Percentiles rank a stretch among this genome's conserved stretches.
Conservation (phyloP, 2,113 vertebrate genomes). For the Leucopsar rothschildi region DNA sequence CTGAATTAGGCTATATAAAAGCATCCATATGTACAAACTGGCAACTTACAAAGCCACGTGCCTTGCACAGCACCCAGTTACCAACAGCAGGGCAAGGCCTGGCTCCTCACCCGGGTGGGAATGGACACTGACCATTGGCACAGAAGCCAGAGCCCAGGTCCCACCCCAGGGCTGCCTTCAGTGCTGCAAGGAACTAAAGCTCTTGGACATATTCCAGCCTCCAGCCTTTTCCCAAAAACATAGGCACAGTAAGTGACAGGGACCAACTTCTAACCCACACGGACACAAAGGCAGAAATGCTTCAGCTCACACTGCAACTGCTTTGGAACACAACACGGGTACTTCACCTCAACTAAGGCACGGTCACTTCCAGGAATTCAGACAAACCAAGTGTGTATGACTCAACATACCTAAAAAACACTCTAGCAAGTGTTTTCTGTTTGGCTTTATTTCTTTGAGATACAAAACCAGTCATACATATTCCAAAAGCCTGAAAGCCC, state of each 20-base stretch:
- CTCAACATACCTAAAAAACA: background rate
- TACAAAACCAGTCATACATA: background rate
- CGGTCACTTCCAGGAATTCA: background rate
- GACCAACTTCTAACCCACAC: background rate
- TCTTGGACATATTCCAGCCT: accelerated
- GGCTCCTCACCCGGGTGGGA: background rate
- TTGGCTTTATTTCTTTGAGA: background rate
- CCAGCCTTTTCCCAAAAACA: background rate
- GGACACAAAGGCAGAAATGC: background rate
- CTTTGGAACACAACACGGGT: accelerated
- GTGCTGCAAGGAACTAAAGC: background rate
- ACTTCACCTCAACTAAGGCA: background rate
- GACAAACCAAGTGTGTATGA: background rate
- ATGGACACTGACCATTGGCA: accelerated
- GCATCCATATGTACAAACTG: background rate
- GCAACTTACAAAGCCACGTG: background rate
- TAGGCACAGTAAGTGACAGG: background rate
- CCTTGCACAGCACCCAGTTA: background rate
- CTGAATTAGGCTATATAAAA: conserved; percentile 14
- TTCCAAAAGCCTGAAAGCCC: background rate
- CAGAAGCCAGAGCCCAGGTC: background rate
- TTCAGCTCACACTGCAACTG: background rate
- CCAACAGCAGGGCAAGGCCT: background rate
- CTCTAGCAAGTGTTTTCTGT: background rate
- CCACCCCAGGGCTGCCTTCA: background rate